Conservation (phyloP, 2,888 invertebrate genomes). For the Eristalis tenax region DNA sequence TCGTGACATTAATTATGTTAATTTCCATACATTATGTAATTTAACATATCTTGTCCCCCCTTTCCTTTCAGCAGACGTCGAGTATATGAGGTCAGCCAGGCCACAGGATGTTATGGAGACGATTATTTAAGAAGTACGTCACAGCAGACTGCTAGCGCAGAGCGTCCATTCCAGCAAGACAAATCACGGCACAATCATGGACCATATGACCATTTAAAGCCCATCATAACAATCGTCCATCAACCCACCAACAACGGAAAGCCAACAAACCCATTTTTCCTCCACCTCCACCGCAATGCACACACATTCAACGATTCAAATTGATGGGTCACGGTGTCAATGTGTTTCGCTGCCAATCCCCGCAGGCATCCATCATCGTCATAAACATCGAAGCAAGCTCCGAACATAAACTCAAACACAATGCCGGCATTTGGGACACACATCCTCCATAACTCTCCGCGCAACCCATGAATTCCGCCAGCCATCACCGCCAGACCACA, state of each 20-base stretch:
- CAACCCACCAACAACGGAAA: background rate
- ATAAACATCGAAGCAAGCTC: slow-evolving; percentile 57
- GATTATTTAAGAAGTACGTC: too few relatives aligned
- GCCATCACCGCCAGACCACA: background rate
- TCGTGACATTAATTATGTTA: too few relatives aligned
- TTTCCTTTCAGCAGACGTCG: too few relatives aligned
- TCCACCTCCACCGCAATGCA: background rate
- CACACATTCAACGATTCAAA: slow-evolving; percentile 28
- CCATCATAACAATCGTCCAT: too few relatives aligned
- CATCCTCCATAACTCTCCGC: slow-evolving; percentile 73
- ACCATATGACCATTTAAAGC: too few relatives aligned
- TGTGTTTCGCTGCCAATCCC: slow-evolving; percentile 35
- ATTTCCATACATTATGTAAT: too few relatives aligned
- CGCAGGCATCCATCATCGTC: slow-evolving; percentile 48
- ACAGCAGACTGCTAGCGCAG: too few relatives aligned
- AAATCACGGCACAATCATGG: too few relatives aligned
- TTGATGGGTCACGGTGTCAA: slow-evolving; percentile 68
- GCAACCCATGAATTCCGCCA: background rate
- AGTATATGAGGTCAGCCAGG: too few relatives aligned
- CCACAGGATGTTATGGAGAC: too few relatives aligned
- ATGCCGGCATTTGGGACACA: slow-evolving; percentile 74
- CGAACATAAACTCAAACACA: slow-evolving; percentile 66
- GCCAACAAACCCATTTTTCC: background rate
- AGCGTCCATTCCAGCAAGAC: too few relatives aligned
- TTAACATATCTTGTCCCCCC: too few relatives aligned